Percentiles rank a stretch among this genome's conserved stretches.
Conservation (phyloP, 2,888 invertebrate species). For the Lepeophtheirus nordmannii region DNA sequence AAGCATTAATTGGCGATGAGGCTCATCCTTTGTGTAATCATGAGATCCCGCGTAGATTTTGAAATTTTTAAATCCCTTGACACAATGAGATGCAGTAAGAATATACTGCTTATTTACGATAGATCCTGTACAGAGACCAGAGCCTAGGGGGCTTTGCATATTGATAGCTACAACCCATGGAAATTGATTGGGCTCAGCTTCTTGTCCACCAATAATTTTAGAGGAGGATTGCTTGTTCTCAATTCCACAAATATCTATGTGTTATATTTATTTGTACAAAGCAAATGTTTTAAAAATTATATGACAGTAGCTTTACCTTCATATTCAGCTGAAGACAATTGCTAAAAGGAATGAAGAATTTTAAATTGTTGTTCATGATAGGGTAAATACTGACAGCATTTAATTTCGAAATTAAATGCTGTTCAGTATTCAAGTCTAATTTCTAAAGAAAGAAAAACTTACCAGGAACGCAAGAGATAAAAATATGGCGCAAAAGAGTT, state of each 20-base stretch:
- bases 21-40: neutral
- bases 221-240: neutral
- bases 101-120: constrained; percentile 3
- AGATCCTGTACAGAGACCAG: constrained; percentile 10
- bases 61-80: neutral
- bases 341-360: no score
- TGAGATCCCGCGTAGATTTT: neutral
- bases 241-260: constrained; percentile 10
- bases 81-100: constrained; percentile 18
- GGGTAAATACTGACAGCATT: no score
- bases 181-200: constrained; percentile 15
- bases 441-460: no score
- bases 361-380: no score
- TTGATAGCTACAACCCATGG: constrained; percentile 13
- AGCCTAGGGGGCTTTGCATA: neutral
- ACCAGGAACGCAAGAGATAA: no score
- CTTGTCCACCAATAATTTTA: constrained; percentile 1
- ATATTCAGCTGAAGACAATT: no score
- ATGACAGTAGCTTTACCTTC: no score
- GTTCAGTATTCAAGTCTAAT: no score
- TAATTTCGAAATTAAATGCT: no score
- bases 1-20: neutral
- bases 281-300: no score
- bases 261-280: no score
- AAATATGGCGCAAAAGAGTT: no score